Conservation (phyloP, 2,113 vertebrate species). For the Cnemophilus loriae region DNA sequence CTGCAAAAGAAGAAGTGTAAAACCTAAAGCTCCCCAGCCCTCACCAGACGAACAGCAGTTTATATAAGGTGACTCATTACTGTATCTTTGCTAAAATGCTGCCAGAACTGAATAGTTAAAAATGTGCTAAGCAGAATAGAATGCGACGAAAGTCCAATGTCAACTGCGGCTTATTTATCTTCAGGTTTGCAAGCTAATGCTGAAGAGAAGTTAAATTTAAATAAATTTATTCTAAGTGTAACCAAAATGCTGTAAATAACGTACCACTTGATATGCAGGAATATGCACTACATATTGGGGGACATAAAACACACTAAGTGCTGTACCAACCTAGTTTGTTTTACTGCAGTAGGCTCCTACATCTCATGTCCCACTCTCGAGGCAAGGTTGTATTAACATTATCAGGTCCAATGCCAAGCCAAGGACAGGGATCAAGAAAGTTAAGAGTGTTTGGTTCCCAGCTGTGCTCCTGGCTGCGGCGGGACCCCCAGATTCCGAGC, state of each 20-base stretch:
- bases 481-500: rapidly evolving
- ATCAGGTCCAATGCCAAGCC: neutral
- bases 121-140: neutral
- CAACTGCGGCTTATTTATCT: neutral
- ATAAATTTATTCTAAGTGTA: neutral
- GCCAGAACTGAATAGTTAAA: neutral
- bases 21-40: neutral
- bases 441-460: neutral
- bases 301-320: neutral
- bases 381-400: neutral
- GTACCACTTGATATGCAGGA: neutral
- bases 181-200: neutral
- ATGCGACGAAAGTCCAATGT: neutral
- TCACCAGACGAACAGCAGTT: neutral
- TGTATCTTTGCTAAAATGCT: neutral
- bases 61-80: neutral
- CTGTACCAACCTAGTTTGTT: neutral
- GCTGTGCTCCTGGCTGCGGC: rapidly evolving
- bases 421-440: neutral
- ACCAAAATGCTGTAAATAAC: neutral
- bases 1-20: neutral
- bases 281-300: neutral
- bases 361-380: neutral
- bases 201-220: neutral
- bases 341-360: neutral